Evolutionary conservation across 1,140 invertebrate species (phyloP).

Genomic region (Xylocopa sonorina): DNA sequence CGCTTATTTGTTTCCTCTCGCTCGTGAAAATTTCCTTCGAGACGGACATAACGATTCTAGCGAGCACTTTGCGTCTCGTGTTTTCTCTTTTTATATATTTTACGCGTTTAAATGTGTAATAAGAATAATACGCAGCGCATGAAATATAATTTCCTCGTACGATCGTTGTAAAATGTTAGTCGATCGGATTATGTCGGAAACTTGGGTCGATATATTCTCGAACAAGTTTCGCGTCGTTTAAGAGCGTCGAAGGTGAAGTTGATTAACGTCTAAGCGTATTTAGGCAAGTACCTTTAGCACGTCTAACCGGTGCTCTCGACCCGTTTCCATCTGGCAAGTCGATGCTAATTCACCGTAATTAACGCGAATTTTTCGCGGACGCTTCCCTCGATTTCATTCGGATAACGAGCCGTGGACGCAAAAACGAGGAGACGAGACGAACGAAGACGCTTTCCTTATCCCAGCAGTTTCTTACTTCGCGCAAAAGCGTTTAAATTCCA

Average conservation of each 20-base stretch:
- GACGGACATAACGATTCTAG: background rate
- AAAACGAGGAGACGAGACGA: background rate
- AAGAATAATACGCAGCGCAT: no score
- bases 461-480: background rate
- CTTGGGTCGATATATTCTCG: background rate
- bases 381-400: background rate
- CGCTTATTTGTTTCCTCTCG: background rate
- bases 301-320: no score
- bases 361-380: background rate
- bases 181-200: conserved; percentile 1
- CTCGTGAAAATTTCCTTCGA: background rate
- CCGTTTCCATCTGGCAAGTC: background rate
- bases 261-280: background rate
- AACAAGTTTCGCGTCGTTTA: background rate
- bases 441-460: background rate
- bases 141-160: no score
- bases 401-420: background rate
- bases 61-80: background rate
- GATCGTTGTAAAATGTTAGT: no score
- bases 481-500: background rate
- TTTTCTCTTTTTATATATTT: no score
- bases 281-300: background rate
- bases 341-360: conserved; percentile 17
- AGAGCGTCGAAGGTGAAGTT: background rate
- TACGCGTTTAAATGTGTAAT: no score